Conservation (phyloP, 2,888 invertebrate genomes). For the Acleris holmiana region DNA sequence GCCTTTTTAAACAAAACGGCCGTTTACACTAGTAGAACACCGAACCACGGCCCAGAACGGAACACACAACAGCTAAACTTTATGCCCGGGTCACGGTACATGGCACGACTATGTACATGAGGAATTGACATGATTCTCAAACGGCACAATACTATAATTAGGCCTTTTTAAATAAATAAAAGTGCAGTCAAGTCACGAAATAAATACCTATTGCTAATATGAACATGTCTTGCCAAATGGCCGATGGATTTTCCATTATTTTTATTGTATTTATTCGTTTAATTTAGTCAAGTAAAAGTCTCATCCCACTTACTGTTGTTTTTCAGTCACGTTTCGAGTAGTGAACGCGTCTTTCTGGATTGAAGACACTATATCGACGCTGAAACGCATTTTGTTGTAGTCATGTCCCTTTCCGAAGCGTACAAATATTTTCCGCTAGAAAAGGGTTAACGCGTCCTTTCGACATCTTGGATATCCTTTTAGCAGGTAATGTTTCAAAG, state of each 20-base stretch:
- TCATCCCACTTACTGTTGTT: no score
- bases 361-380: no score
- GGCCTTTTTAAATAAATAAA: conserved; percentile 45
- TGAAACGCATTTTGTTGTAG: no score
- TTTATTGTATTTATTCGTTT: conserved; percentile 3
- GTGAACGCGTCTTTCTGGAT: no score
- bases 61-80: conserved; percentile 53
- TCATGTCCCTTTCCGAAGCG: no score
- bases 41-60: conserved; percentile 54
- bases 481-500: background rate
- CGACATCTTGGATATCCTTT: no score
- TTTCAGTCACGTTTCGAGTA: no score
- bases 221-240: conserved; percentile 1
- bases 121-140: conserved; percentile 77
- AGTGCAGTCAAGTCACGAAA: conserved; percentile 30
- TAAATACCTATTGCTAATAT: conserved; percentile 1
- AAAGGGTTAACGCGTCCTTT: no score
- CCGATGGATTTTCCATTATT: background rate
- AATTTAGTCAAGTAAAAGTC: background rate
- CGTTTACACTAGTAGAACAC: conserved; percentile 45
- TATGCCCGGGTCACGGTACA: no score
- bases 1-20: conserved; percentile 21
- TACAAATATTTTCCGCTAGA: background rate
- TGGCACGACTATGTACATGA: conserved; percentile 81
- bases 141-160: conserved; percentile 42